These are phyloP conservation scores for Nephrotoma appendiculata DNA, from an alignment of 2,888 invertebrate species.

Conservation along the genomic window DNA sequence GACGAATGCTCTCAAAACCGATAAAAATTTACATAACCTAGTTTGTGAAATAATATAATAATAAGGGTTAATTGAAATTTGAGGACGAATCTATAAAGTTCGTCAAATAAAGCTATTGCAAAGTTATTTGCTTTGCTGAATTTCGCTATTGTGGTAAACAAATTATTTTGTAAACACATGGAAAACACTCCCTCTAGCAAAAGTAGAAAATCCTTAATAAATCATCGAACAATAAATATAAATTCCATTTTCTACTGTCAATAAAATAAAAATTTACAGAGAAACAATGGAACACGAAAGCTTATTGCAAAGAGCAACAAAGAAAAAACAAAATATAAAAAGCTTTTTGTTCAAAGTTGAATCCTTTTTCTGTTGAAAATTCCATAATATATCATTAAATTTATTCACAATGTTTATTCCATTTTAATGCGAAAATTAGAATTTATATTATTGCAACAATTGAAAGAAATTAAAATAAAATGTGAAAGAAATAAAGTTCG, in stretches of 20 bases:
- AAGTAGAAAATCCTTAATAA: background rate
- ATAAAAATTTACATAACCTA: too few relatives aligned
- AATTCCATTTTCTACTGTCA: background rate
- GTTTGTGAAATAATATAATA: too few relatives aligned
- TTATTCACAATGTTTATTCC: background rate
- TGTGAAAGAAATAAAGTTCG: background rate
- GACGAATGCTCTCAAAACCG: too few relatives aligned
- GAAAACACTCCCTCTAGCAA: background rate
- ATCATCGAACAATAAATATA: background rate
- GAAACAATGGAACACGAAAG: background rate
- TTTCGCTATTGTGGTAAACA: too few relatives aligned
- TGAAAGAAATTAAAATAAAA: background rate
- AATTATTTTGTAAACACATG: background rate
- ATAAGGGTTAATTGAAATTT: too few relatives aligned
- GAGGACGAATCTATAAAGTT: too few relatives aligned
- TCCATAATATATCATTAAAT: background rate
- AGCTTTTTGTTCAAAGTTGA: background rate
- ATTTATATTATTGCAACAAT: background rate
- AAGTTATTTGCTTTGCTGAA: too few relatives aligned
- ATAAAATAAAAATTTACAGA: background rate
- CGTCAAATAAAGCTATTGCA: too few relatives aligned
- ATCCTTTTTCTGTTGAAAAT: background rate
- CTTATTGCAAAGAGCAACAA: background rate
- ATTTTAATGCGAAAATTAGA: background rate
- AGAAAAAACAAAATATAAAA: background rate